Evolutionary conservation across 92 coral and sea anemone species (phyloP).

Genomic region (Zoanthus gigantus): DNA sequence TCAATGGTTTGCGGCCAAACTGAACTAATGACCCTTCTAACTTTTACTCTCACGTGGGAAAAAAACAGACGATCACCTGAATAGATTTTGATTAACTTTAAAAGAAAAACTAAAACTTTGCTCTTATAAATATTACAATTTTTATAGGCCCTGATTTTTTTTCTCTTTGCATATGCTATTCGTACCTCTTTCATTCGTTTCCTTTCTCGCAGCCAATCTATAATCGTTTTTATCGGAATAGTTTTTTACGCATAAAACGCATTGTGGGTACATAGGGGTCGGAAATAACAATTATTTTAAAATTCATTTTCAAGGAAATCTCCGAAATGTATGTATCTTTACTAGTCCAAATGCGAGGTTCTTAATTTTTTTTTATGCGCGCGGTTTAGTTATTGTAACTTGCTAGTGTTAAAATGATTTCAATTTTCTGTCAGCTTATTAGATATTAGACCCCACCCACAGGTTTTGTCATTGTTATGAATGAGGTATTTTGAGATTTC

Average conservation of each 20-base stretch:
- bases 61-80: constrained; percentile 23
- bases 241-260: neutral
- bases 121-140: constrained; percentile 23
- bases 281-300: no score
- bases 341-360: no score
- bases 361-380: neutral
- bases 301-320: no score
- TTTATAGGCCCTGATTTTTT: constrained; percentile 11
- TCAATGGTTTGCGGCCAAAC: neutral
- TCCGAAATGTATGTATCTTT: no score
- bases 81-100: neutral
- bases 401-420: constrained; percentile 28
- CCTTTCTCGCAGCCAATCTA: neutral
- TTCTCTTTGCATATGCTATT: constrained; percentile 22
- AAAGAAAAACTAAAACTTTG: constrained; percentile 1
- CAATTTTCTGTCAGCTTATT: neutral
- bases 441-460: neutral
- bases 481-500: neutral
- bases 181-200: neutral
- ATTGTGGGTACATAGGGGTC: no score
- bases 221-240: neutral
- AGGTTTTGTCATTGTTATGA: constrained; percentile 17
- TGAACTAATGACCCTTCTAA: neutral
- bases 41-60: constrained; percentile 7
- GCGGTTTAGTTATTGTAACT: neutral